phyloP scores from a whole-genome alignment of 2,113 vertebrate genomes.

The Siniperca chuatsi region DNA sequence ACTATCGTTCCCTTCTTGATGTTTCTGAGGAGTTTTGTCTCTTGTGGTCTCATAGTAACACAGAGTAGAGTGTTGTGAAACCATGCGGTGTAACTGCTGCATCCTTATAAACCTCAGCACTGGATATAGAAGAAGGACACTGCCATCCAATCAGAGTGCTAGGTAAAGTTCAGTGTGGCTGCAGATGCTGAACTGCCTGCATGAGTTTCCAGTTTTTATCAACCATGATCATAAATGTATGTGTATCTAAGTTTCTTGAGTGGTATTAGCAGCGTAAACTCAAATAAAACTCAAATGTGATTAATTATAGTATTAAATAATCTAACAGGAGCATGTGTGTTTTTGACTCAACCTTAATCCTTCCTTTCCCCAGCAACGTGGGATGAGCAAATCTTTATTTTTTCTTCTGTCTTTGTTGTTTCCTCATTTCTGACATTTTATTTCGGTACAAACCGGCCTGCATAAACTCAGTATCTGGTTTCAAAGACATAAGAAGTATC shows the following conservation, averaged over 20 bases:
- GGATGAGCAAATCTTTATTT: not conserved
- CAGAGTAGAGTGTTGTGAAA: not conserved
- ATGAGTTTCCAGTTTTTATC: not conserved
- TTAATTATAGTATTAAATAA: not conserved
- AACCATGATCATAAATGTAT: not conserved
- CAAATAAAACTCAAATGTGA: not conserved
- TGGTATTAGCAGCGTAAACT: not conserved
- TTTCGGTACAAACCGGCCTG: constrained; percentile 1
- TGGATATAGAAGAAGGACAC: constrained; percentile 29
- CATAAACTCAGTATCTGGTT: not conserved
- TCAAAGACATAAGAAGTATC: not conserved
- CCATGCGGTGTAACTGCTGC: not conserved
- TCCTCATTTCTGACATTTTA: constrained; percentile 5
- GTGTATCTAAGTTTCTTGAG: not conserved
- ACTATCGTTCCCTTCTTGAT: not conserved
- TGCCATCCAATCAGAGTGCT: constrained; percentile 56
- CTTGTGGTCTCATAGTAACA: not conserved
- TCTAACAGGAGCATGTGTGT: not conserved
- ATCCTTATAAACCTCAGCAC: not conserved
- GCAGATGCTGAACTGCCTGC: constrained; percentile 6
- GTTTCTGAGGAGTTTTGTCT: not conserved
- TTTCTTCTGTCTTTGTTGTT: not conserved
- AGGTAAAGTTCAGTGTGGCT: constrained; percentile 33
- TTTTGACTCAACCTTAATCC: not conserved
- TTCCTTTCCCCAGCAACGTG: constrained; percentile 11